Evolutionary conservation across 2,888 invertebrate species (phyloP).

Genomic region (Argynnis bischoffii): DNA sequence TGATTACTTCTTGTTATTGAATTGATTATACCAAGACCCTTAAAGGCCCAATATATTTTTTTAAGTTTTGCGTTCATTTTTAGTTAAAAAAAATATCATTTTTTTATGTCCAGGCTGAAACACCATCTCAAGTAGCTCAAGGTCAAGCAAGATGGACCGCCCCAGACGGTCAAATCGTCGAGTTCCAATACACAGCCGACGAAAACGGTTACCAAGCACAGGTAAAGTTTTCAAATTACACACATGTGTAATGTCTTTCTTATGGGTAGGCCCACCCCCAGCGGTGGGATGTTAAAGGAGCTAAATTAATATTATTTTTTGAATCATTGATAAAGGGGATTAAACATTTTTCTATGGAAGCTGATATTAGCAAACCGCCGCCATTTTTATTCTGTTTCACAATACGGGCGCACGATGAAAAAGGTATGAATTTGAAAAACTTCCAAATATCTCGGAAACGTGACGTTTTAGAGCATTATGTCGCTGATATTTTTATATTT

Average conservation of each 20-base stretch:
- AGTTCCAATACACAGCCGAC: slow-evolving; percentile 76
- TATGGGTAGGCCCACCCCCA: neutral
- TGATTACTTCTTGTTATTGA: neutral
- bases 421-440: neutral
- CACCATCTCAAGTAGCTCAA: slow-evolving; percentile 46
- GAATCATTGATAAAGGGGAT: too few relatives aligned
- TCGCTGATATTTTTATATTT: too few relatives aligned
- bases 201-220: slow-evolving; percentile 80
- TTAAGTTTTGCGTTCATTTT: neutral
- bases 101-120: slow-evolving; percentile 49
- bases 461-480: neutral
- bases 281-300: neutral
- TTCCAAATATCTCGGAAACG: neutral
- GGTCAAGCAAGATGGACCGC: slow-evolving; percentile 55
- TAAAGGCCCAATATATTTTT: neutral
- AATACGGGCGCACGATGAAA: too few relatives aligned
- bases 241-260: neutral
- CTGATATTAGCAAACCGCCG: neutral
- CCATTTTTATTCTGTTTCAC: neutral
- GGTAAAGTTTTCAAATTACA: slow-evolving; percentile 45
- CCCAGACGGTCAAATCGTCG: slow-evolving; percentile 72
- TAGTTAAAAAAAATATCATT: too few relatives aligned
- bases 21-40: neutral
- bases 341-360: too few relatives aligned
- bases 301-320: neutral